Base-by-base conservation (phyloP, 2,113 vertebrate species). In the Sula dactylatra region DNA sequence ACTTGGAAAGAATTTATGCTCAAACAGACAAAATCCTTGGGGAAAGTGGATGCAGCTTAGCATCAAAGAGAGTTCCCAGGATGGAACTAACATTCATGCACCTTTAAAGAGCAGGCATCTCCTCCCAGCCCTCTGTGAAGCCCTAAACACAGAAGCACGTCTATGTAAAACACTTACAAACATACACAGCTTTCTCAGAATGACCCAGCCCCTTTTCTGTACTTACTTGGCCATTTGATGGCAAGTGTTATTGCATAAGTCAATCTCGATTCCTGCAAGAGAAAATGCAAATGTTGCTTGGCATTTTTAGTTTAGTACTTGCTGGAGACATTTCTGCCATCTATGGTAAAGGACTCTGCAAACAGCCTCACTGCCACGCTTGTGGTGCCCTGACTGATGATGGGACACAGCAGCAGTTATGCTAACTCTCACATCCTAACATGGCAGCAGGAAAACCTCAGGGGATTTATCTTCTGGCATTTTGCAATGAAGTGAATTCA, bases 171-270 rank as follows among this genome's bases (percentile, higher is more conserved):
- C 38, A 32, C 18, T 27, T 6, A 50, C 19, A 82, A 74, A 70
- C 34, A 52, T 40, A 84, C 11, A 15, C 5, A 47, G 13, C 36
- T 81, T 82, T 70, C 40, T 89, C 44, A 52, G 65, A 72, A 58
- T 11, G 36, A 73, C 7, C 73, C 47, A 52, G 55, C 38, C 13
- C 25, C 34, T 36, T 26, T 16, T 42, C 59, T 88, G n/a, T 86
- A 98, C 99, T 99, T 98, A 99, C 99, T 99, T 99, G 77, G 99
- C 99, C 86, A 99, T 98, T 38, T 97, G 94, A 42, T 99, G 98
- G 96, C 99, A 99, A 59, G 94, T 97, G 74, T 97, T 98, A 86
- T 98, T 98, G 92, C 99, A 99, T 61, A 98, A 94, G 44, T 99
- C 98, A 69, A 90, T 85, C 86, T 96, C 94, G 45, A 99, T 98